These are phyloP conservation scores for Syngnathus acus DNA, from an alignment of 2,797 vertebrate genomes.

Conservation along the genomic window DNA sequence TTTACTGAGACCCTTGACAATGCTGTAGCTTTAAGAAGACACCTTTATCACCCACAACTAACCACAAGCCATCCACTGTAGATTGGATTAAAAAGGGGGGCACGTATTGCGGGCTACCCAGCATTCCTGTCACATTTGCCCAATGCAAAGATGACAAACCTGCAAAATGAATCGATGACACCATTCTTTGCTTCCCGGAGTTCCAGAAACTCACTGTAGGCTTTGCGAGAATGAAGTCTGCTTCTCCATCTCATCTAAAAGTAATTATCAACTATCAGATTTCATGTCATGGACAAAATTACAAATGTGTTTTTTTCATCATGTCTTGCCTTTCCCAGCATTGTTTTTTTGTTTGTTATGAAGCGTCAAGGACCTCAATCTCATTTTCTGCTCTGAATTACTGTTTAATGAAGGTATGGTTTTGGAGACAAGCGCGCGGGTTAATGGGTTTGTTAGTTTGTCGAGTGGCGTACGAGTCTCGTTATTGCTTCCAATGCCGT, in stretches of 20 bases:
- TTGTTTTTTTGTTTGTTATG: constrained; percentile 38
- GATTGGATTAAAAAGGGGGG: constrained; percentile 26
- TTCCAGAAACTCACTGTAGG: constrained; percentile 29
- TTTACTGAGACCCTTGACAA: constrained; percentile 17
- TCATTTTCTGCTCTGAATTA: constrained; percentile 74
- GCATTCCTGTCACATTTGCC: constrained; percentile 22
- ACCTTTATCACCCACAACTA: constrained; percentile 13
- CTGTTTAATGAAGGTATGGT: constrained; percentile 70
- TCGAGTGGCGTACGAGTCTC: constrained; percentile 66
- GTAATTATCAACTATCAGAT: constrained; percentile 51
- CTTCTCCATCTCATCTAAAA: constrained; percentile 36
- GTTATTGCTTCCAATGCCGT: constrained; percentile 67
- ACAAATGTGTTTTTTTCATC: constrained; percentile 50
- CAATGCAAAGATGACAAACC: constrained; percentile 34
- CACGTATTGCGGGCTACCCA: constrained; percentile 1
- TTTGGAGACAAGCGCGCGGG: constrained; percentile 62
- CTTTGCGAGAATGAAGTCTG: constrained; percentile 32
- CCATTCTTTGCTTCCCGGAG: constrained; percentile 27
- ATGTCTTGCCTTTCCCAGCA: constrained; percentile 33
- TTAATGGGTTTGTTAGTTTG: constrained; percentile 74
- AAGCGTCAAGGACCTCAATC: constrained; percentile 61
- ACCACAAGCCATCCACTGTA: constrained; percentile 8
- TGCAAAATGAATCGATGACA: constrained; percentile 40
- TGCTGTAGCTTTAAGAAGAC: constrained; percentile 4
- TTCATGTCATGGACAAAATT: constrained; percentile 58